phyloP scores from a whole-genome alignment of 2,113 vertebrate species.

The Cochlearius cochlearius region DNA sequence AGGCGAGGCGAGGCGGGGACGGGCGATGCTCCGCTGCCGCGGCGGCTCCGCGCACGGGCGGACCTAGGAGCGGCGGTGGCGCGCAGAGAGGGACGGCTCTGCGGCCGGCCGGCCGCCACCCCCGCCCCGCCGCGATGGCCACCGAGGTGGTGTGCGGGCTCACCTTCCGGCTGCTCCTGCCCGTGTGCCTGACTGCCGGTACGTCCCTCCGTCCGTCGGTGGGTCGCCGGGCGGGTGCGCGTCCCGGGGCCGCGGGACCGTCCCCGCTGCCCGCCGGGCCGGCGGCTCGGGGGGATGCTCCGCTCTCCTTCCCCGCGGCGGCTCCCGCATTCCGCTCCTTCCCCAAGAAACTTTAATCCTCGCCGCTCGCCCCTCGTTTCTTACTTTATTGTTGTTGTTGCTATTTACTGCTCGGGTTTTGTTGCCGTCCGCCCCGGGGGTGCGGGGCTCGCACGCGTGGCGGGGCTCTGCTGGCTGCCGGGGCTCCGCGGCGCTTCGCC shows the following conservation, averaged over 20 bases:
- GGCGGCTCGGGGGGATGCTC: neutral
- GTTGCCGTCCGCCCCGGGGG: too few relatives aligned
- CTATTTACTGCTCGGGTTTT: too few relatives aligned
- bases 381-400: neutral
- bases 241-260: neutral
- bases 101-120: constrained; percentile 28
- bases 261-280: neutral
- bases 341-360: neutral
- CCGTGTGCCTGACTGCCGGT: constrained; percentile 91
- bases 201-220: constrained; percentile 38
- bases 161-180: constrained; percentile 92
- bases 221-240: neutral
- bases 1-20: neutral
- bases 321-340: fast-evolving
- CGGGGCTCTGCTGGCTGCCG: neutral
- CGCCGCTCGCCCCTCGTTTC: neutral
- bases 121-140: constrained; percentile 79
- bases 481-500: neutral
- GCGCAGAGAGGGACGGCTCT: neutral
- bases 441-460: neutral
- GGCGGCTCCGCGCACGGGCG: constrained; percentile 59
- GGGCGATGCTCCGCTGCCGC: constrained; percentile 56
- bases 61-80: constrained; percentile 63
- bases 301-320: neutral
- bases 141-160: constrained; percentile 94